Evolutionary conservation across 2,797 vertebrate species (phyloP).

Genomic region (Amniataba percoides): DNA sequence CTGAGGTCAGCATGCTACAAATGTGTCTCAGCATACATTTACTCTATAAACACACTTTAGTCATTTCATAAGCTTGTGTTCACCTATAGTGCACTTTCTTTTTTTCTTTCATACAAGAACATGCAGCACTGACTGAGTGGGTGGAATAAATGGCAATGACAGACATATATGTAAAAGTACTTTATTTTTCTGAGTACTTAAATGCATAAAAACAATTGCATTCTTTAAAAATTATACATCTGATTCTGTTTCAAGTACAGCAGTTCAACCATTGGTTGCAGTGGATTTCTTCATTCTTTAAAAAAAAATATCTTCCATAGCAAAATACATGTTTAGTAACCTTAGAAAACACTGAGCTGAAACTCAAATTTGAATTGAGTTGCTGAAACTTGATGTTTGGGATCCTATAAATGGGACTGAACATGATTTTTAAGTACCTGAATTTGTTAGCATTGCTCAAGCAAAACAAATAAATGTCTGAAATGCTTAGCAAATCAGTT

Average conservation of each 20-base stretch:
- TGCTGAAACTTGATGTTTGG: neutral
- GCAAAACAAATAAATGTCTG: conserved; percentile 28
- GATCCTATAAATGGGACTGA: conserved; percentile 9
- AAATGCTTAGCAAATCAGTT: conserved; percentile 19
- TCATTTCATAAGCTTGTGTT: neutral
- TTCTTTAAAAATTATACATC: conserved; percentile 40
- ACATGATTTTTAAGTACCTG: conserved; percentile 68
- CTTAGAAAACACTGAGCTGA: conserved; percentile 20
- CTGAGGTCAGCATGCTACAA: neutral
- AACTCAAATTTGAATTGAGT: neutral
- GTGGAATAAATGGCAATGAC: neutral
- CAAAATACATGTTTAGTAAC: conserved; percentile 14
- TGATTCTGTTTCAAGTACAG: conserved; percentile 69
- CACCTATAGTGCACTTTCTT: neutral
- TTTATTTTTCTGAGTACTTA: conserved; percentile 71
- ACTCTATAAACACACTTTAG: too few relatives aligned
- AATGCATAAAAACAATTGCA: conserved; percentile 64
- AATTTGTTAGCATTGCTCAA: conserved; percentile 49
- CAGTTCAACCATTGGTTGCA: conserved; percentile 40
- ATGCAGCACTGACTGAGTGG: neutral
- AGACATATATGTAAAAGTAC: conserved; percentile 51
- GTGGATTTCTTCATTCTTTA: conserved; percentile 62
- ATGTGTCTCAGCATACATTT: neutral
- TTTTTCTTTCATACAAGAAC: neutral
- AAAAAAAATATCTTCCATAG: neutral